A percentile compares a stretch with the other conserved stretches of the same genome.
phyloP scores from a whole-genome alignment of 2,797 vertebrate species.

The Sternarchorhynchus goeldii region DNA sequence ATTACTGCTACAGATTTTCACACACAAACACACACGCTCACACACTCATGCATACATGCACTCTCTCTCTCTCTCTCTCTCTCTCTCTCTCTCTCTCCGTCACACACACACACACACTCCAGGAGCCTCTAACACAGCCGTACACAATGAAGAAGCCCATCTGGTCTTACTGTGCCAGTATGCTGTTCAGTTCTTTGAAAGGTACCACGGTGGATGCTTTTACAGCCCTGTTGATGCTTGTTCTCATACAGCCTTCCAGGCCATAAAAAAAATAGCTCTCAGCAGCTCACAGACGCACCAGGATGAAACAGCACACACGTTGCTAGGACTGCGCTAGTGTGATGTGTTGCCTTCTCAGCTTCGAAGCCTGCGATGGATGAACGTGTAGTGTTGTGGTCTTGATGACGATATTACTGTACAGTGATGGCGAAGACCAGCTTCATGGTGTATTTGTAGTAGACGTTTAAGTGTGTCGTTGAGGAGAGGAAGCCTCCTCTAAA shows the following conservation, averaged over 20 bases:
- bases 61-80: too few relatives aligned
- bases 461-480: too few relatives aligned
- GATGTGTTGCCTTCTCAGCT: neutral
- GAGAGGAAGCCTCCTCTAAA: too few relatives aligned
- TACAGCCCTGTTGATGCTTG: slow-evolving; percentile 40
- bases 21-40: slow-evolving; percentile 8
- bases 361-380: too few relatives aligned
- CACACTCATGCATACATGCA: neutral
- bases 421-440: too few relatives aligned
- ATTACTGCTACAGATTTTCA: slow-evolving; percentile 44
- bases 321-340: slow-evolving; percentile 16
- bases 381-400: too few relatives aligned
- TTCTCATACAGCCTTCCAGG: slow-evolving; percentile 23
- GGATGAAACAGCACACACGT: slow-evolving; percentile 23
- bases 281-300: slow-evolving; percentile 31
- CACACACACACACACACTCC: slow-evolving; percentile 19
- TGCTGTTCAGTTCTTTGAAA: slow-evolving; percentile 41
- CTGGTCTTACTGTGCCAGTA: slow-evolving; percentile 42
- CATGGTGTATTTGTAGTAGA: too few relatives aligned
- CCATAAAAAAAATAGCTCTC: slow-evolving; percentile 39
- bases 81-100: too few relatives aligned
- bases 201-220: slow-evolving; percentile 33
- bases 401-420: too few relatives aligned
- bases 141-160: slow-evolving; percentile 42
- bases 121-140: slow-evolving; percentile 29